These are phyloP conservation scores for Gobio gobio DNA, from an alignment of 2,113 vertebrate genomes.

Conservation along the genomic window DNA sequence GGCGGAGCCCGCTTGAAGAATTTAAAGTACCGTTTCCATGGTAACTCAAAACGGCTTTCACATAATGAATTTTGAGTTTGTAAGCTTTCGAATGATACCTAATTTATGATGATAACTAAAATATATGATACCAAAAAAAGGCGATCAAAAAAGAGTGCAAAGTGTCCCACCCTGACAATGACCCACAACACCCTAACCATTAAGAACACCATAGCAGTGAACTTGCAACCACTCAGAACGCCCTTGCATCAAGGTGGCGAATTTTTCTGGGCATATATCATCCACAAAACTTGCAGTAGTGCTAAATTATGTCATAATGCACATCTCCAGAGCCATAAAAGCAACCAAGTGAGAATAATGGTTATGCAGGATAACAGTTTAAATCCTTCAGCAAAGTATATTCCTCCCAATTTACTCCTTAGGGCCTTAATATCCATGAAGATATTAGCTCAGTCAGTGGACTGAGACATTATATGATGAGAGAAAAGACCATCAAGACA, in stretches of 20 bases:
- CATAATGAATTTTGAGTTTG: too few relatives aligned
- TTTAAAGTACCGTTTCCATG: too few relatives aligned
- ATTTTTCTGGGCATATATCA: background rate
- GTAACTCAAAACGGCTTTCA: too few relatives aligned
- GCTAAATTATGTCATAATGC: background rate
- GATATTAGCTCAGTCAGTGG: conserved; percentile 63
- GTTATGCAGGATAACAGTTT: conserved; percentile 26
- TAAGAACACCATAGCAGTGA: conserved; percentile 1
- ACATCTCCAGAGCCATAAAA: conserved; percentile 57
- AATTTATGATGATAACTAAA: too few relatives aligned
- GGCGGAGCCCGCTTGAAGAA: too few relatives aligned
- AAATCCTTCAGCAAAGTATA: conserved; percentile 38
- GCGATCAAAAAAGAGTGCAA: too few relatives aligned
- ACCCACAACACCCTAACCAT: background rate
- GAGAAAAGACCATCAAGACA: conserved; percentile 16
- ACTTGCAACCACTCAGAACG: conserved; percentile 25
- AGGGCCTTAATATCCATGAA: conserved; percentile 18
- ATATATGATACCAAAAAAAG: too few relatives aligned
- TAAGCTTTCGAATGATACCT: too few relatives aligned
- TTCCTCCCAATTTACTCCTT: conserved; percentile 28
- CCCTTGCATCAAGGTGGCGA: background rate
- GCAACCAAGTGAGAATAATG: conserved; percentile 49
- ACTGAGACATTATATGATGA: conserved; percentile 41
- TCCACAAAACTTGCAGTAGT: background rate
- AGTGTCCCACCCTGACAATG: background rate